phyloP scores from a whole-genome alignment of 2,113 vertebrate genomes.

The Grallaria varia region DNA sequence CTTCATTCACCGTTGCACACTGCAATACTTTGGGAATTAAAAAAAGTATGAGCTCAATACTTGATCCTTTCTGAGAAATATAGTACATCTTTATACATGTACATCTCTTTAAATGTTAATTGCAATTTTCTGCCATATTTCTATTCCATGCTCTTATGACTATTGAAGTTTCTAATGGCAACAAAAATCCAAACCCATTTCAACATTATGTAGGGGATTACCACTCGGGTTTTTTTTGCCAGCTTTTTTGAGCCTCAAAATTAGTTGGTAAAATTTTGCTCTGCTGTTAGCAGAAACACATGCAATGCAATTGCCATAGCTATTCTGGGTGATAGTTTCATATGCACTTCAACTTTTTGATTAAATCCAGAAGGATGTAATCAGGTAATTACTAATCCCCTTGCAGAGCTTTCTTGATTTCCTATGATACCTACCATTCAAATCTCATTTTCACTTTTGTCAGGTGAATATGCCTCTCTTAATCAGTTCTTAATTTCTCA shows the following conservation, averaged over 20 bases:
- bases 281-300: neutral
- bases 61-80: neutral
- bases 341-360: neutral
- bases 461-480: neutral
- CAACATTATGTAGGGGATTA: accelerated
- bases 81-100: neutral
- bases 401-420: neutral
- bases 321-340: neutral
- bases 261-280: neutral
- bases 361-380: neutral
- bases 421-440: neutral
- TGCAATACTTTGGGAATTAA: neutral
- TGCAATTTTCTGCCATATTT: neutral
- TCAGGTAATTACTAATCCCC: neutral
- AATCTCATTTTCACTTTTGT: neutral
- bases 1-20: neutral
- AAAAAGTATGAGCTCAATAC: accelerated
- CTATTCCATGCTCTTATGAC: neutral
- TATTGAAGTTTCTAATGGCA: neutral
- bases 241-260: neutral
- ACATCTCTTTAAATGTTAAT: neutral
- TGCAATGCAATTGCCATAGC: neutral
- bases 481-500: neutral
- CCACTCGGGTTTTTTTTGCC: accelerated
- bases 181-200: neutral